Conservation (phyloP, 2,888 invertebrate genomes). For the Macropis europaea region DNA sequence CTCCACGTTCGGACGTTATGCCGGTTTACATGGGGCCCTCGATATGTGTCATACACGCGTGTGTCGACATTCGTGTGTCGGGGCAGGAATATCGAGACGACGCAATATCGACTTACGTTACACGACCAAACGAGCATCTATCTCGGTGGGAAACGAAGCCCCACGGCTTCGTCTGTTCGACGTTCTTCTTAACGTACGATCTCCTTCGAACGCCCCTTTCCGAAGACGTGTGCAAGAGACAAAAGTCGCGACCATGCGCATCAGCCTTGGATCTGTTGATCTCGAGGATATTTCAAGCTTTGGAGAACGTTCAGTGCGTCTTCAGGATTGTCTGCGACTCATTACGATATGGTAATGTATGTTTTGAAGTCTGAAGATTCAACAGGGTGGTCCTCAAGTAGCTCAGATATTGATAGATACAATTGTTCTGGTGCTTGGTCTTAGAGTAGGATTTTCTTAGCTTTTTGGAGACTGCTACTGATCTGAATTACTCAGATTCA, state of each 20-base stretch:
- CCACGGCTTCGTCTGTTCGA: constrained; percentile 59
- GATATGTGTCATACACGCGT: constrained; percentile 44
- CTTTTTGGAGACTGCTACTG: too few species aligned
- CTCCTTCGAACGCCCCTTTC: constrained; percentile 42
- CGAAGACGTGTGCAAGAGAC: neutral
- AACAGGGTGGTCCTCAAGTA: too few species aligned
- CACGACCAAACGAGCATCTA: constrained; percentile 78
- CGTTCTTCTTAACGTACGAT: constrained; percentile 43
- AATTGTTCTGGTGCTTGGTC: too few species aligned
- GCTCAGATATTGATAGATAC: too few species aligned
- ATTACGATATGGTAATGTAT: too few species aligned
- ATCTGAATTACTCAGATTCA: too few species aligned
- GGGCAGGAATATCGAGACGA: constrained; percentile 73
- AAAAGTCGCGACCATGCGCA: neutral
- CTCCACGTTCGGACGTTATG: constrained; percentile 52
- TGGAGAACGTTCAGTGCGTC: too few species aligned
- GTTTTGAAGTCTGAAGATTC: too few species aligned
- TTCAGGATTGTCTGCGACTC: too few species aligned
- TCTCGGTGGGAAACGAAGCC: constrained; percentile 80
- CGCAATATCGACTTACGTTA: constrained; percentile 78
- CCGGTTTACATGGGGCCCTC: constrained; percentile 36
- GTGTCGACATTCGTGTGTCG: constrained; percentile 60
- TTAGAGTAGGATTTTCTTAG: too few species aligned
- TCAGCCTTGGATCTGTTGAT: too few species aligned
- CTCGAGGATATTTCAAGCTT: too few species aligned